These are phyloP conservation scores for Pyrrhia umbra DNA, from an alignment of 2,888 invertebrate genomes.

Conservation along the genomic window DNA sequence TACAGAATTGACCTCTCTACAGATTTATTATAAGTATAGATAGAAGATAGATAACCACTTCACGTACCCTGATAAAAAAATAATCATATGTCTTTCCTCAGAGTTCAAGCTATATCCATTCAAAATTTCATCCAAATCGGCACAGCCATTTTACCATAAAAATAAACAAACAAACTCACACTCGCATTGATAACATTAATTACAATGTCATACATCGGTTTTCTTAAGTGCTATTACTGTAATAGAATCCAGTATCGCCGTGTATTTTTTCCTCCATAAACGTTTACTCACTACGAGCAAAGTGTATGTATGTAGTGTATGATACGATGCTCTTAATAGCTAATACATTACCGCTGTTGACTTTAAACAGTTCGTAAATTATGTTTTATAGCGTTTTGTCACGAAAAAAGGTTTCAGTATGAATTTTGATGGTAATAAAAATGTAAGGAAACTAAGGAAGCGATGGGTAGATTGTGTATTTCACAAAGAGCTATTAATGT, in stretches of 20 bases:
- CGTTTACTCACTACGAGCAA: constrained; percentile 16
- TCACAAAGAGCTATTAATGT: too few species aligned
- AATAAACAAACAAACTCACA: too few species aligned
- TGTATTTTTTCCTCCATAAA: constrained; percentile 13
- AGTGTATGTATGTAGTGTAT: constrained; percentile 33
- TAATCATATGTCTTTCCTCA: too few species aligned
- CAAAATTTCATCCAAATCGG: too few species aligned
- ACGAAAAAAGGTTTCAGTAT: not conserved
- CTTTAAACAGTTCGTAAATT: constrained; percentile 19
- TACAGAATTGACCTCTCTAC: too few species aligned
- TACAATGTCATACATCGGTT: constrained; percentile 11
- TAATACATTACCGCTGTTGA: constrained; percentile 22
- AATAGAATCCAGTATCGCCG: constrained; percentile 1
- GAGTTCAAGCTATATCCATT: too few species aligned
- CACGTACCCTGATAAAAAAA: too few species aligned
- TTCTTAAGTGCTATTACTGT: constrained; percentile 19
- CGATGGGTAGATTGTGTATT: too few species aligned
- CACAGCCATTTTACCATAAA: too few species aligned
- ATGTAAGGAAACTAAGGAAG: not conserved
- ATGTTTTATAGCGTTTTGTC: not conserved
- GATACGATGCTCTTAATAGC: constrained; percentile 25
- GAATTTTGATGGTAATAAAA: not conserved
- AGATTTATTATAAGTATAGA: too few species aligned
- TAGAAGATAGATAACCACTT: too few species aligned
- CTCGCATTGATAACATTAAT: too few species aligned